Conservation (phyloP, 2,888 invertebrate species). For the Scaptomyza flava region DNA sequence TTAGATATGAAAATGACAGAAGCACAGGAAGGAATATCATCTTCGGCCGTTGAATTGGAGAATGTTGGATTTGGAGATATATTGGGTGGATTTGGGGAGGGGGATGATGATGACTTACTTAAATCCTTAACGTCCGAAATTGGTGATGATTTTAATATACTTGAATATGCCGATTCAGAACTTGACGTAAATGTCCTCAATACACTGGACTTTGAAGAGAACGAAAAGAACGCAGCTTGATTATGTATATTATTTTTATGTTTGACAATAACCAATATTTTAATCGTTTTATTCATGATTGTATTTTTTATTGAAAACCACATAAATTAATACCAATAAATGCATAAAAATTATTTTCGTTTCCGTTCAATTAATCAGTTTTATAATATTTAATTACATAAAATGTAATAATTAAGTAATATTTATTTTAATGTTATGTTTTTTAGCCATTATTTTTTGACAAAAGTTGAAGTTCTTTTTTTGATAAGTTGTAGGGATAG, state of each 20-base stretch:
- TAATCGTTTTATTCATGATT: background rate
- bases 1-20: conserved; percentile 85
- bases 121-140: conserved; percentile 91
- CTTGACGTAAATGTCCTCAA: conserved; percentile 94
- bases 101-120: conserved; percentile 94
- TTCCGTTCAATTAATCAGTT: background rate
- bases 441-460: background rate
- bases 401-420: too few species aligned
- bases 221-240: conserved; percentile 63
- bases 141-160: conserved; percentile 97
- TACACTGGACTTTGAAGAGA: conserved; percentile 91
- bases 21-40: conserved; percentile 85
- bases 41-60: conserved; percentile 69
- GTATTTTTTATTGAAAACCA: conserved; percentile 9
- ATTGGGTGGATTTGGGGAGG: conserved; percentile 92
- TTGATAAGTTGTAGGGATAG: conserved; percentile 83
- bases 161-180: conserved; percentile 98
- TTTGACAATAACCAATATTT: conserved; percentile 8
- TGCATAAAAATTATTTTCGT: background rate
- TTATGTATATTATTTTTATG: conserved; percentile 1
- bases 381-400: too few species aligned
- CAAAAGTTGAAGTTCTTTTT: conserved; percentile 55
- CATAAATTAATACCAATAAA: background rate
- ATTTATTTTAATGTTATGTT: too few species aligned
- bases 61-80: conserved; percentile 91